phyloP scores from a whole-genome alignment of 2,888 invertebrate species.

The Chymomyza procnemis region DNA sequence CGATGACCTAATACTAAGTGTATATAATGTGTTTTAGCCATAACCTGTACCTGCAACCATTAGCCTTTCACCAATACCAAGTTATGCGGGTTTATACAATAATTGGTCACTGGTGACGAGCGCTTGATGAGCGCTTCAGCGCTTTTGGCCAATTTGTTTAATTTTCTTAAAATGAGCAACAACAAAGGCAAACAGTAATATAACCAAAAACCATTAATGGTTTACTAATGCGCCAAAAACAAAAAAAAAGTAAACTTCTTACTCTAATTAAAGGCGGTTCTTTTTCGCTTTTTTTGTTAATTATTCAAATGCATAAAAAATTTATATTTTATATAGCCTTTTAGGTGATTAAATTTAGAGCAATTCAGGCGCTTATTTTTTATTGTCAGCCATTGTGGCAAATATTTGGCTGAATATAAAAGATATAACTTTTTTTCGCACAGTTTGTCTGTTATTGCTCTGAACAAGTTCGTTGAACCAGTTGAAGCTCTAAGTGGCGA shows the following conservation, averaged over 20 bases:
- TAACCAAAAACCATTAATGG: conserved; percentile 51
- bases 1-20: neutral
- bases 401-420: neutral
- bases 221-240: conserved; percentile 56
- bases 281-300: neutral
- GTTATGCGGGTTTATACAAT: neutral
- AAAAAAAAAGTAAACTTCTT: conserved; percentile 26
- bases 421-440: neutral
- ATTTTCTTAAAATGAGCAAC: conserved; percentile 5
- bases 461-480: neutral
- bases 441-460: neutral
- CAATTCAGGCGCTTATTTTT: neutral
- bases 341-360: neutral
- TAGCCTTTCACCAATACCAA: neutral
- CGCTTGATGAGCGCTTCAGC: neutral
- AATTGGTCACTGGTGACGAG: neutral
- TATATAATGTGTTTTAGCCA: no score
- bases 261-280: conserved; percentile 15
- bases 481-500: neutral
- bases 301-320: neutral
- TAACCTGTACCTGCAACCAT: neutral
- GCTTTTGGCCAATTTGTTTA: conserved; percentile 15
- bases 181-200: neutral
- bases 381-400: neutral
- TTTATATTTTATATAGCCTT: neutral